Evolutionary conservation across 1,140 invertebrate species (phyloP).

Genomic region (Sitobion miscanthi): DNA sequence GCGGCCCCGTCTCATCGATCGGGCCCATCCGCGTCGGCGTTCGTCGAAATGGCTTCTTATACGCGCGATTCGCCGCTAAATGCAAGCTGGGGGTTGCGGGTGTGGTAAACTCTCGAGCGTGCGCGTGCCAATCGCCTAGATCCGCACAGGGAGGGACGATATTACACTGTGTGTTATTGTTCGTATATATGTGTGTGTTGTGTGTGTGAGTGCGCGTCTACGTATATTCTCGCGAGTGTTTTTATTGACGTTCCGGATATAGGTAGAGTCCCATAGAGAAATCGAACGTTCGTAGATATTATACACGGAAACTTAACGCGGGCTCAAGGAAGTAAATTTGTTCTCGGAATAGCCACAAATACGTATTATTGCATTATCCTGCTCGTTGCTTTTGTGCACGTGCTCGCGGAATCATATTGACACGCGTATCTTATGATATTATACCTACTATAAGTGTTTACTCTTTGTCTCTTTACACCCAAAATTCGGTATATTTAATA

Average conservation of each 20-base stretch:
- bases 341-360: neutral
- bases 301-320: neutral
- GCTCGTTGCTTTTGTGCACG: neutral
- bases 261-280: neutral
- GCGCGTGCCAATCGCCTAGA: neutral
- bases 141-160: neutral
- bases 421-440: neutral
- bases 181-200: neutral
- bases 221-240: constrained; percentile 2
- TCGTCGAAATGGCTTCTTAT: neutral
- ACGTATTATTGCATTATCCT: neutral
- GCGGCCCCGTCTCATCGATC: neutral
- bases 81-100: neutral
- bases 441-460: neutral
- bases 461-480: neutral
- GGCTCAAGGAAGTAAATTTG: neutral
- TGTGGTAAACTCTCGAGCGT: neutral
- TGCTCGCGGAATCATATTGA: neutral
- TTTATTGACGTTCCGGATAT: constrained; percentile 26
- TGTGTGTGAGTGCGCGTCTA: neutral
- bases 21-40: neutral
- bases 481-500: neutral
- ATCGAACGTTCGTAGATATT: neutral
- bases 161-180: neutral
- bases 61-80: too few relatives aligned